Percentiles rank a stretch among this genome's conserved stretches.
phyloP scores from a whole-genome alignment of 2,113 vertebrate species.

The Danionella cerebrum region DNA sequence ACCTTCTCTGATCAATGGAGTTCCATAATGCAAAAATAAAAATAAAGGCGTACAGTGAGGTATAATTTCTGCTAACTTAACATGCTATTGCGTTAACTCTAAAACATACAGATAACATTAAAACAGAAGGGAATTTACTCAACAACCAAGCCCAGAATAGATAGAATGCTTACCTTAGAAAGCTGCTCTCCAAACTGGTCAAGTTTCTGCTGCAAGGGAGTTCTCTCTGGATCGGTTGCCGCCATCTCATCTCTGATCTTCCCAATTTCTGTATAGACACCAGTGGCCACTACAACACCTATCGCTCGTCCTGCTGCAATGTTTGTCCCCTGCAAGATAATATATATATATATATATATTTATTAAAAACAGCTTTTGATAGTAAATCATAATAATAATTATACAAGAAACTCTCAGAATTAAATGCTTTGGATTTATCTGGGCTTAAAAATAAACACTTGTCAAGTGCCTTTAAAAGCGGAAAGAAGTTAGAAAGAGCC shows the following conservation, averaged over 20 bases:
- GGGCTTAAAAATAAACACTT: not conserved
- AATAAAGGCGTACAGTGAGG: too few species aligned
- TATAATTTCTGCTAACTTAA: too few species aligned
- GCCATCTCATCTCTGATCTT: slow-evolving; percentile 73
- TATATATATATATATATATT: not conserved
- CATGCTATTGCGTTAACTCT: too few species aligned
- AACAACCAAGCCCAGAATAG: not conserved
- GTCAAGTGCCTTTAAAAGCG: too few species aligned
- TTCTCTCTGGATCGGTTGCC: slow-evolving; percentile 65
- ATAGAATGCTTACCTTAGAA: slow-evolving; percentile 53
- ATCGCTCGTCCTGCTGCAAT: slow-evolving; percentile 67
- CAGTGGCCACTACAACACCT: slow-evolving; percentile 64
- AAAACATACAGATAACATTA: too few species aligned
- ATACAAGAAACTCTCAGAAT: too few species aligned
- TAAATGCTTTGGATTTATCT: not conserved
- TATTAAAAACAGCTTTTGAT: too few species aligned
- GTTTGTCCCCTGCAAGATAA: slow-evolving; percentile 60
- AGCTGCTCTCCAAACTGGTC: slow-evolving; percentile 72
- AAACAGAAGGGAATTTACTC: too few species aligned
- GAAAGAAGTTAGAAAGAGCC: too few species aligned
- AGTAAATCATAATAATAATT: not conserved
- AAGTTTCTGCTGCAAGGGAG: slow-evolving; percentile 67
- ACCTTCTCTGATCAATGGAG: too few species aligned
- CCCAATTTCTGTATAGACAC: slow-evolving; percentile 68
- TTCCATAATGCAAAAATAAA: too few species aligned